Evolutionary conservation across 2,113 vertebrate genomes (phyloP).

Genomic region (Phyllostomus hastatus): DNA sequence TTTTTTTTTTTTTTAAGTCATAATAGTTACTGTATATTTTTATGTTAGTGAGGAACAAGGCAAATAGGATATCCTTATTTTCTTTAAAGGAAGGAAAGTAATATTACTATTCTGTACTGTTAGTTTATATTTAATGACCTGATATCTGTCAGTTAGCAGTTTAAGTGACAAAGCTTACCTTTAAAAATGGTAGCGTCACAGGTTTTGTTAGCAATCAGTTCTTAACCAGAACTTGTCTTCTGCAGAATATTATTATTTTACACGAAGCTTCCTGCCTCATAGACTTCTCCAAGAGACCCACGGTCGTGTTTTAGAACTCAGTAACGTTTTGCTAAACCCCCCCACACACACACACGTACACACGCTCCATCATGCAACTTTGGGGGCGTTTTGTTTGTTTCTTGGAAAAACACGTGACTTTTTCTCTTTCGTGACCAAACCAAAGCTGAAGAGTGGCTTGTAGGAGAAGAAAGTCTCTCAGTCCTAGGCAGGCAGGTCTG

Average conservation of each 20-base stretch:
- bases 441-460: background rate
- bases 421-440: constrained; percentile 17
- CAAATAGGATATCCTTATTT: background rate
- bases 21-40: background rate
- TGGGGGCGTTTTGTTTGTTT: background rate
- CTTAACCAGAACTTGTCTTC: background rate
- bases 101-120: background rate
- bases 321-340: background rate
- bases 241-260: background rate
- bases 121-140: background rate
- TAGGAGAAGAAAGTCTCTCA: background rate
- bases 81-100: background rate
- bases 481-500: background rate
- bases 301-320: background rate
- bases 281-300: background rate
- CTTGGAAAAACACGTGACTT: background rate
- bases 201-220: background rate
- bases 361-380: background rate
- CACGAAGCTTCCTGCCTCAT: background rate
- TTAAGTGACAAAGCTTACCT: background rate
- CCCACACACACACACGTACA: no score
- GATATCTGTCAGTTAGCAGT: background rate
- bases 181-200: background rate
- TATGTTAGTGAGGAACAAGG: background rate
- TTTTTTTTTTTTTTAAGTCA: background rate